Conservation (phyloP, 2,888 invertebrate genomes). For the Drosophila fungiperda region DNA sequence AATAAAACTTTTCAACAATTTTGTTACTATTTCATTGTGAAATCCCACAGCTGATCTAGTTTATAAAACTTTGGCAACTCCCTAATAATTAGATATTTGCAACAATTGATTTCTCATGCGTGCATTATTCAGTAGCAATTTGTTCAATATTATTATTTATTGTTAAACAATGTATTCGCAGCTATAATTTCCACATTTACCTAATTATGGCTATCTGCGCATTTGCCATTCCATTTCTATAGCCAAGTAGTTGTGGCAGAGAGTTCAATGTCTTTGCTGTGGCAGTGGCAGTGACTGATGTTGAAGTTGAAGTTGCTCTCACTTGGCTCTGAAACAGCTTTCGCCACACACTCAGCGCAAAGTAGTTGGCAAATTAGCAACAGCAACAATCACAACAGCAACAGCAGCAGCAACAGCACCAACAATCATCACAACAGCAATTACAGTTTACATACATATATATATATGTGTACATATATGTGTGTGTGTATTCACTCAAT, state of each 20-base stretch:
- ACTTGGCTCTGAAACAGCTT: constrained; percentile 64
- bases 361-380: constrained; percentile 80
- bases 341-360: constrained; percentile 58
- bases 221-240: constrained; percentile 66
- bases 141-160: constrained; percentile 16
- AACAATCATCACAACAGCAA: constrained; percentile 48
- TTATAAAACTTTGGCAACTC: neutral
- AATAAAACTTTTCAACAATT: neutral
- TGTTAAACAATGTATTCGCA: constrained; percentile 18
- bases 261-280: constrained; percentile 70
- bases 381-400: constrained; percentile 39
- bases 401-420: constrained; percentile 21
- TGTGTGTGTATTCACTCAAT: constrained; percentile 51
- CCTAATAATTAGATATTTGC: neutral
- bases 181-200: constrained; percentile 64
- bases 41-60: neutral
- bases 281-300: neutral
- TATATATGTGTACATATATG: constrained; percentile 31
- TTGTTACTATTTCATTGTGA: neutral
- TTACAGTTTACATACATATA: constrained; percentile 36
- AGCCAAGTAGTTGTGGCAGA: constrained; percentile 7
- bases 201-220: constrained; percentile 62
- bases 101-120: neutral
- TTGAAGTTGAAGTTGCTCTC: constrained; percentile 51
- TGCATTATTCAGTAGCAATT: constrained; percentile 5